Conservation (phyloP, 2,113 vertebrate genomes). For the Brachypodius melanocephalos region DNA sequence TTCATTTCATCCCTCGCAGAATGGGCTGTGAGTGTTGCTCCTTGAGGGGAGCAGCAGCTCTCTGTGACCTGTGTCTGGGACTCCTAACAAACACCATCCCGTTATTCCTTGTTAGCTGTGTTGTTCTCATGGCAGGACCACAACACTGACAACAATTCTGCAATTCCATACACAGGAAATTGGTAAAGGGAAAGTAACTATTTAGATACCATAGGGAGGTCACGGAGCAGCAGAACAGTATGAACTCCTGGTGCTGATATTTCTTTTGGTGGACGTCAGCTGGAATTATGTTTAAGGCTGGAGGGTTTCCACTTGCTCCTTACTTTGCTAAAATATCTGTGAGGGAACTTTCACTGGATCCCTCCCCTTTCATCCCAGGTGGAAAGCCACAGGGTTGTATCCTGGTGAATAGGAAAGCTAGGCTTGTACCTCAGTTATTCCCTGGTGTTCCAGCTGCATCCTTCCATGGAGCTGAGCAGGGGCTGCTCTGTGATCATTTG, state of each 20-base stretch:
- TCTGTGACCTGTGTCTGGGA: neutral
- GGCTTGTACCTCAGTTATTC: neutral
- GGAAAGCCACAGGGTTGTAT: neutral
- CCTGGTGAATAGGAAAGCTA: neutral
- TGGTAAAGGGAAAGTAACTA: neutral
- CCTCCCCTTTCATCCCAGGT: neutral
- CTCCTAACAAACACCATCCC: neutral
- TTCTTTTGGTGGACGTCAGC: neutral
- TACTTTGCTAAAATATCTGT: neutral
- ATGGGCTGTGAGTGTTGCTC: neutral
- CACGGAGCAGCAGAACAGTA: neutral
- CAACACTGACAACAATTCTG: neutral
- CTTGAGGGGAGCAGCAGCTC: neutral
- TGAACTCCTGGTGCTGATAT: neutral
- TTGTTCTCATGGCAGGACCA: neutral
- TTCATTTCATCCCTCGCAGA: neutral
- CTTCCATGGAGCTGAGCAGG: neutral
- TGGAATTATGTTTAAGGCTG: neutral
- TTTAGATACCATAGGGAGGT: neutral
- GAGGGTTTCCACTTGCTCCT: neutral
- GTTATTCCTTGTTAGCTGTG: neutral
- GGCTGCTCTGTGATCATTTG: neutral
- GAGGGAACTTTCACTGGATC: neutral
- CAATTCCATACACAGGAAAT: rapidly evolving
- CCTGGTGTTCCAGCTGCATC: neutral